phyloP scores from a whole-genome alignment of 2,888 invertebrate species.

The Ochlodes sylvanus region DNA sequence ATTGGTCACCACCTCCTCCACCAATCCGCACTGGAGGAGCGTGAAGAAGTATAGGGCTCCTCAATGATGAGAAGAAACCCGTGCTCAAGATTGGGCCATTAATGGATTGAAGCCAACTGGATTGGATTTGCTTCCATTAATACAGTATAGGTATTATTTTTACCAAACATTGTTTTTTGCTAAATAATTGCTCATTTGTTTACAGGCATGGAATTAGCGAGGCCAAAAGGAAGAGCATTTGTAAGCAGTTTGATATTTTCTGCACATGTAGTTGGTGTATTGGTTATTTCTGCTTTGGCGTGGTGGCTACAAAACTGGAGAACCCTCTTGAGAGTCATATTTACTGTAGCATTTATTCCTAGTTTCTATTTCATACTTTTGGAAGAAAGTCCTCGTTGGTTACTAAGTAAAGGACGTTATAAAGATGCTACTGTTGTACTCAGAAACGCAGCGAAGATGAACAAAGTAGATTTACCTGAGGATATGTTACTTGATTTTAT shows the following conservation, averaged over 20 bases:
- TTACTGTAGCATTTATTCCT: constrained; percentile 86
- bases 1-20: no score
- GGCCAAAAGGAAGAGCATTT: constrained; percentile 86
- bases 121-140: no score
- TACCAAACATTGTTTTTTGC: neutral
- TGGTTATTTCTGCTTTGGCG: constrained; percentile 84
- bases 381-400: constrained; percentile 89
- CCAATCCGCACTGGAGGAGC: no score
- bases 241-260: constrained; percentile 86
- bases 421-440: constrained; percentile 85
- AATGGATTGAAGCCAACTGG: no score
- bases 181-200: neutral
- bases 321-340: constrained; percentile 83
- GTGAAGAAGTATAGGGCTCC: no score
- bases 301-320: constrained; percentile 87
- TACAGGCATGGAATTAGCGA: constrained; percentile 85
- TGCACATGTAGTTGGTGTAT: constrained; percentile 87
- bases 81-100: no score
- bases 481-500: constrained; percentile 47
- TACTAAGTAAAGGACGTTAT: constrained; percentile 85
- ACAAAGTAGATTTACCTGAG: constrained; percentile 64
- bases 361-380: constrained; percentile 85
- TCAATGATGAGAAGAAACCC: no score
- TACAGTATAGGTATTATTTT: no score
- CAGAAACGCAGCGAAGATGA: constrained; percentile 82